A percentile compares a stretch with the other conserved stretches of the same genome.
phyloP scores from a whole-genome alignment of 2,113 vertebrate genomes.

The Coptodon bakossiorum region DNA sequence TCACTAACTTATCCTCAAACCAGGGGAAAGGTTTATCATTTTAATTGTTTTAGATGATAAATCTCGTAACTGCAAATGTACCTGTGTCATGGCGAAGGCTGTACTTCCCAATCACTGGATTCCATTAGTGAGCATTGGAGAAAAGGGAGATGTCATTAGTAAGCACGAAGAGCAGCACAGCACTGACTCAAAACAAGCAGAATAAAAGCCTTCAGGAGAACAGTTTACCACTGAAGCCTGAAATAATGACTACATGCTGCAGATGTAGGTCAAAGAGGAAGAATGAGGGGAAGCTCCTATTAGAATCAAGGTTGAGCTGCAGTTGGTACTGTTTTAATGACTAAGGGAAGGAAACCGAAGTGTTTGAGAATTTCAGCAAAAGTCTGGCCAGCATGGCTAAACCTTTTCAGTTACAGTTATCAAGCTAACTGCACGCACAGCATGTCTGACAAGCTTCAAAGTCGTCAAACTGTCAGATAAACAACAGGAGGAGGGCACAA shows the following conservation, averaged over 20 bases:
- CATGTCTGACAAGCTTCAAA: not conserved
- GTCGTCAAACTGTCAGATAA: fast-evolving
- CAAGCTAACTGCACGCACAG: not conserved
- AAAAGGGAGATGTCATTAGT: not conserved
- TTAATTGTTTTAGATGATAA: not conserved
- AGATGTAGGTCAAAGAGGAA: slow-evolving; percentile 26
- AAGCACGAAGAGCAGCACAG: not conserved
- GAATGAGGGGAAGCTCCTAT: not conserved
- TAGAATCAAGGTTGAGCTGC: not conserved
- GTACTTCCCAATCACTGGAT: slow-evolving; percentile 94
- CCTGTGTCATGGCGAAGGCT: slow-evolving; percentile 92
- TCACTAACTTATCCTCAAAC: not conserved
- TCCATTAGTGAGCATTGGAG: not conserved
- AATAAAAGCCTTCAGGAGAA: not conserved
- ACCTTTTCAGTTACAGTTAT: not conserved
- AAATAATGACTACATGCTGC: slow-evolving; percentile 13
- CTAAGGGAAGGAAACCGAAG: not conserved
- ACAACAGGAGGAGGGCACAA: not conserved
- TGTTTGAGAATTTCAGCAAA: not conserved
- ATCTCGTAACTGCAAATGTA: slow-evolving; percentile 40
- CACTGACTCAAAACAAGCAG: slow-evolving; percentile 3
- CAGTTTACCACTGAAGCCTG: not conserved
- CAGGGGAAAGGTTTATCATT: not conserved
- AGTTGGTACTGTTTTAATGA: slow-evolving; percentile 1
- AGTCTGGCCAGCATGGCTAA: not conserved